Evolutionary conservation across 1,140 invertebrate genomes (phyloP).

Genomic region (Ostrea denselamellosa): DNA sequence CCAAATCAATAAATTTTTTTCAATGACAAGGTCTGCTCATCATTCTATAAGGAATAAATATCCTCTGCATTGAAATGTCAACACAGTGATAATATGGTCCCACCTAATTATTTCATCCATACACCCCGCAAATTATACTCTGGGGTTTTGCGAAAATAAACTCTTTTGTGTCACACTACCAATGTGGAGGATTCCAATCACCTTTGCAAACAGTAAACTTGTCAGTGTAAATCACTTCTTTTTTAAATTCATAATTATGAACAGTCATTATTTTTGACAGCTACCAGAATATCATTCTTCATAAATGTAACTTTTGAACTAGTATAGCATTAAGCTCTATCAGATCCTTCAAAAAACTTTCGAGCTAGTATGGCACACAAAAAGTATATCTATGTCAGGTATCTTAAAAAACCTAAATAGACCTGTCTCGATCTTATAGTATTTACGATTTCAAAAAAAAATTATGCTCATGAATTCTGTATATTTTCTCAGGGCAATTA

Average conservation of each 20-base stretch:
- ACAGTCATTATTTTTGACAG: neutral
- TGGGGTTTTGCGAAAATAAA: neutral
- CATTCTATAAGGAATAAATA: neutral
- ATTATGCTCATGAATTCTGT: too few species aligned
- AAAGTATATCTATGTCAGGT: too few species aligned
- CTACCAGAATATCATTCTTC: too few species aligned
- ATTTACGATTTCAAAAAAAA: too few species aligned
- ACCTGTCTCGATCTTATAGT: too few species aligned
- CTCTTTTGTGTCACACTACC: neutral
- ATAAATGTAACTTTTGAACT: too few species aligned
- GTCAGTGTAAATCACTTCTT: too few species aligned
- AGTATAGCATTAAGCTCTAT: too few species aligned
- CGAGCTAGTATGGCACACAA: too few species aligned
- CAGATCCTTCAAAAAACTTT: too few species aligned
- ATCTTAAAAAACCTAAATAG: too few species aligned
- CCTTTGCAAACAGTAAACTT: neutral
- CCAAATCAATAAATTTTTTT: neutral
- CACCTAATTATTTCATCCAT: conserved; percentile 1
- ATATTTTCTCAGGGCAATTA: too few species aligned
- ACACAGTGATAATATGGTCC: conserved; percentile 9
- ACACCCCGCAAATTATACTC: neutral
- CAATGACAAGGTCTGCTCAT: neutral
- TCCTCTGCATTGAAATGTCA: conserved; percentile 14
- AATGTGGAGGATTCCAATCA: neutral
- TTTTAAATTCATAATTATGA: neutral